Base-by-base conservation (phyloP, 2,113 vertebrate genomes). In the Apeltes quadracus region DNA sequence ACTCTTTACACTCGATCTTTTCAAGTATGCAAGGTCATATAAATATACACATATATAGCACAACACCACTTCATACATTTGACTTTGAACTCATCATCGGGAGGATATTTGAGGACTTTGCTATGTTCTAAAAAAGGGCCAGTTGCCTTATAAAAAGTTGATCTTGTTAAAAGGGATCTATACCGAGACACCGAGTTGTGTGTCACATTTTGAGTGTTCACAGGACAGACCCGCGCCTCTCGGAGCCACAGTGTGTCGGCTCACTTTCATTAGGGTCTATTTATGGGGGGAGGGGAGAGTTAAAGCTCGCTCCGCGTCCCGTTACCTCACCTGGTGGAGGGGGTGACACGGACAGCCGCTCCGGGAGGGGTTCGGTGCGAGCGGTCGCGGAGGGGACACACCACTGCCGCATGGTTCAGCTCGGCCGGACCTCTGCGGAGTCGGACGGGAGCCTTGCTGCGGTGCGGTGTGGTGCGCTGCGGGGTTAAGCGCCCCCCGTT, bases 331-430 rank as follows among this genome's bases (percentile, higher is more conserved):
- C 94, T 92, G 93, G 39, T 15, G 92, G 87, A 73, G 90, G 91
- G 58, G 93, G 92, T 13, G 93, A 93, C 81, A 88, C 78, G 61
- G 87, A 91, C 75, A 90, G 81, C 79, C 92, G 87, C 84, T 90
- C 92, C 80, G 93, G 92, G 88, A 93, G 90, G 55, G 93, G 92
- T 71, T 93, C 93, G 27, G 92, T 69, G 84, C 93, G 90, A 38
- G 91, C 93, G 90, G 92, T 92, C 92, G 93, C 93, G 54, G 90
- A 88, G 87, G 93, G 90, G 87, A 94, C 93, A 72, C 93, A 92
- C 93, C 93, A 94, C 92, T 94, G 94, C 84, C 94, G 93, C 94
- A 94, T 94, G 94, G 79, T 79, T 77, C 81, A 70, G 85, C 88
- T 87, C 78, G 63, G 79, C 90, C 63, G 81, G 83, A 88, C 79